Evolutionary conservation across 2,113 vertebrate genomes (phyloP).

Genomic region (Gambusia affinis): DNA sequence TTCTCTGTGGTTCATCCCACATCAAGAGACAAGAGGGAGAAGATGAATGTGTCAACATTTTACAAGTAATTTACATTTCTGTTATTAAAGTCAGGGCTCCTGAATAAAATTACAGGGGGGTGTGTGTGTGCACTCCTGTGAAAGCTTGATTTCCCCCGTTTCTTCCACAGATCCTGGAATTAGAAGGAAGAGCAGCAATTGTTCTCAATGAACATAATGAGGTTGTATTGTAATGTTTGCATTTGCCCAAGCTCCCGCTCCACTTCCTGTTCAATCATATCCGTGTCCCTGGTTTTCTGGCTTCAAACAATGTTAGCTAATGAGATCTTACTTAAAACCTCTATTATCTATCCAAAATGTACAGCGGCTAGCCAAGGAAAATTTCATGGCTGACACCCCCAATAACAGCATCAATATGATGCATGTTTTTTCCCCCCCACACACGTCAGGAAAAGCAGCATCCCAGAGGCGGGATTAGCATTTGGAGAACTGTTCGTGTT

Average conservation of each 20-base stretch:
- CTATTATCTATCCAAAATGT: not conserved
- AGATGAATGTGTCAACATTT: slow-evolving; percentile 31
- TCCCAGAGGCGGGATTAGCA: not conserved
- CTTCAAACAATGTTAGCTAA: slow-evolving; percentile 12
- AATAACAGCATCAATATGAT: not conserved
- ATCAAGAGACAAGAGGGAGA: slow-evolving; percentile 15
- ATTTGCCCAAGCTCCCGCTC: slow-evolving; percentile 4
- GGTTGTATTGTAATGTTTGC: not conserved
- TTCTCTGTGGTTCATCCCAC: slow-evolving; percentile 27
- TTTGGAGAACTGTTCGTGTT: not conserved
- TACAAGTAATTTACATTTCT: slow-evolving; percentile 32
- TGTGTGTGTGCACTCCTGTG: not conserved
- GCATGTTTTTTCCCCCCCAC: not conserved
- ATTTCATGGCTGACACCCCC: not conserved
- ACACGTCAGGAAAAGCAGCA: not conserved
- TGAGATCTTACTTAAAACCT: not conserved
- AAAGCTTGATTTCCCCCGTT: slow-evolving; percentile 7
- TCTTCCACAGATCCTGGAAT: slow-evolving; percentile 15
- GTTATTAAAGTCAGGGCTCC: slow-evolving; percentile 25
- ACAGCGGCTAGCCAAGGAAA: not conserved
- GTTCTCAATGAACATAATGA: slow-evolving; percentile 32
- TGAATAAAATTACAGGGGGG: not conserved
- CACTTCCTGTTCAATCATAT: slow-evolving; percentile 37
- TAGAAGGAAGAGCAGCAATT: not conserved
- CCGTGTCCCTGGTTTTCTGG: not conserved